Conservation (phyloP, 2,888 invertebrate genomes). For the Drosophila kokeensis region DNA sequence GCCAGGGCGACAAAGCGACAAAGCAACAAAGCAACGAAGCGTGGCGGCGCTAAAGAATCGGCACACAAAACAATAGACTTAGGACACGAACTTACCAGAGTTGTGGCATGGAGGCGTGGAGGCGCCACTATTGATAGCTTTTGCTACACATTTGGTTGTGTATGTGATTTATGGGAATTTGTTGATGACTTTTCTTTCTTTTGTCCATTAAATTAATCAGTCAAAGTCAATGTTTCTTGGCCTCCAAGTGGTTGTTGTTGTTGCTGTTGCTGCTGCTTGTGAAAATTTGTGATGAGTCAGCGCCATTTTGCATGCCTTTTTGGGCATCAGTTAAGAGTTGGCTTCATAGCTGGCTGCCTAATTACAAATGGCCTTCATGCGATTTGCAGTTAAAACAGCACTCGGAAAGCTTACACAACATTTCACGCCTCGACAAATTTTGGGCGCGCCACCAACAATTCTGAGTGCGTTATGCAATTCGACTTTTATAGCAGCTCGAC, state of each 20-base stretch:
- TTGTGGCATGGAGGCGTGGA: conserved; percentile 38
- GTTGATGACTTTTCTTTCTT: conserved; percentile 38
- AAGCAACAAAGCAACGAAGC: conserved; percentile 11
- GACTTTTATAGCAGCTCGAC: conserved; percentile 23
- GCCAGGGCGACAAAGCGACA: conserved; percentile 17
- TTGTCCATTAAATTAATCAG: conserved; percentile 41
- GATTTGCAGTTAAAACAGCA: conserved; percentile 43
- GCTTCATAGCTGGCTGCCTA: conserved; percentile 62
- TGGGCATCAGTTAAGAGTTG: conserved; percentile 21
- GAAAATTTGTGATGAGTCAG: conserved; percentile 52
- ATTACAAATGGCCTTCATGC: conserved; percentile 69
- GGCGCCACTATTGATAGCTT: conserved; percentile 31
- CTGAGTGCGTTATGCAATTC: conserved; percentile 51
- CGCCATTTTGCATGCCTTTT: conserved; percentile 19
- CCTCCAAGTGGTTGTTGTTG: conserved; percentile 7
- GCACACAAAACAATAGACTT: conserved; percentile 63
- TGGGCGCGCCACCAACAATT: conserved; percentile 56
- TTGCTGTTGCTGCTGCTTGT: conserved; percentile 9
- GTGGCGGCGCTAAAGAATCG: conserved; percentile 44
- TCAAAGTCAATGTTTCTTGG: conserved; percentile 47
- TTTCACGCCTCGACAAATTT: conserved; percentile 74
- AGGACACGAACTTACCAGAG: conserved; percentile 68
- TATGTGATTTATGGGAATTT: conserved; percentile 37
- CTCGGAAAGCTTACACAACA: conserved; percentile 55
- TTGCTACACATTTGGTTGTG: conserved; percentile 31